phyloP scores from a whole-genome alignment of 2,113 vertebrate species.

The Sorex araneus region DNA sequence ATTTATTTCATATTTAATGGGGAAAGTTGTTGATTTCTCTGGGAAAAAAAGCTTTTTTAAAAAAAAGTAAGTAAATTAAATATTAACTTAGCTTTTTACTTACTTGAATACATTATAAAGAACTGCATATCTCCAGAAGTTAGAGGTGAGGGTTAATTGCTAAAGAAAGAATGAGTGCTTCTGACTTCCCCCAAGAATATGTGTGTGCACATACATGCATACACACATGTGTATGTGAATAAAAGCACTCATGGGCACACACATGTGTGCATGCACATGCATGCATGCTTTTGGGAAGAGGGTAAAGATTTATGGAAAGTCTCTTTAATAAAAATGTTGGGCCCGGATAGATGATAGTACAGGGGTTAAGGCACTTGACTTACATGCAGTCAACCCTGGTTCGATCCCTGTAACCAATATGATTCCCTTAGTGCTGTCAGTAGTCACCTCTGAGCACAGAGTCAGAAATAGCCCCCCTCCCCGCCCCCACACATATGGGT shows the following conservation, averaged over 20 bases:
- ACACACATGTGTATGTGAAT: no score
- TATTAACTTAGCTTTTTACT: slow-evolving; percentile 76
- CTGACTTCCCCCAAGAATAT: neutral
- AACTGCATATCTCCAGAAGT: neutral
- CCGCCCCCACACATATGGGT: neutral
- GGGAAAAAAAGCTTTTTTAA: slow-evolving; percentile 52
- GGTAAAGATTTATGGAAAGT: neutral
- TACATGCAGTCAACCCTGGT: no score
- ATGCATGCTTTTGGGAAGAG: no score
- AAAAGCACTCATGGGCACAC: no score
- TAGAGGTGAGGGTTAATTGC: slow-evolving; percentile 33
- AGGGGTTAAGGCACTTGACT: no score
- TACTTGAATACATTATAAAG: slow-evolving; percentile 39
- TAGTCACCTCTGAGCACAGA: no score
- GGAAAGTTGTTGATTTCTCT: slow-evolving; percentile 72
- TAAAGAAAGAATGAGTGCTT: neutral
- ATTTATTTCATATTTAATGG: slow-evolving; percentile 58
- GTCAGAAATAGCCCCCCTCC: no score
- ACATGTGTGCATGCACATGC: no score
- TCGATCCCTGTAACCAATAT: no score
- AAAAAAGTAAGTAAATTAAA: slow-evolving; percentile 71
- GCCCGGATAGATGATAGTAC: no score
- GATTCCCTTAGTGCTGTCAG: no score
- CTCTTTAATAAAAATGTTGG: no score
- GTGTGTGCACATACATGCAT: neutral